Base-by-base conservation (phyloP, 2,888 invertebrate genomes). In the Antheraea yamamai region DNA sequence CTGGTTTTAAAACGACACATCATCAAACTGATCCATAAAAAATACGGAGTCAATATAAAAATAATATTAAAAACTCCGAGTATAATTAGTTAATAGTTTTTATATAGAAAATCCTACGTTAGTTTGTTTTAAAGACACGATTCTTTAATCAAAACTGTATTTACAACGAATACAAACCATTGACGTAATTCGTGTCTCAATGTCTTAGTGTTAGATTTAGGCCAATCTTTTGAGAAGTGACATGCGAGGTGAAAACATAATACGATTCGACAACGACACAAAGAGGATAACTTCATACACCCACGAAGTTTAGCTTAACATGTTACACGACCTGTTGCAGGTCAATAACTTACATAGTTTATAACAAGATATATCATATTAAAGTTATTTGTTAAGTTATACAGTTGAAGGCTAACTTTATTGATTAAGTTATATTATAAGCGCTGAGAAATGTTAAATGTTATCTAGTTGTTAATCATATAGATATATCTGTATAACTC, bases 311-410 rank as follows among this genome's bases (percentile, higher is more conserved):
- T 66, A 39, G 7, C 12, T 70, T 10, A 70, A 39, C 39, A 18
- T 68, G 35, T 68, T 16, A 68, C 20, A 39, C 64, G 64, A 39
- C 70, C 20, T 70, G 39, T 39, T 70, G 39, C 70, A 70, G 70
- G 70, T 70, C 70, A 70, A 70, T 70, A 39, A 70, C n/a, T 39
- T 39, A 35, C 18, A 39, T 39, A 70, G 39, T n/a, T 39, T 39
- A 68, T 20, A 68, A 68, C 68, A 39, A 30, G 2, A n/a, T 26
- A 64, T 26, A 64, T 64, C 26, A 64, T 26, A 64, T 64, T 26
- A 26, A 12, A 64, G 26, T 23, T 64, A 26, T 64, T 64, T 12
- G 26, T 14, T 23, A 64, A 64, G 30, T 66, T 66, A 66, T 61
- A 61, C n/a, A 10, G 61, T 16, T 16, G 16, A 66, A 66, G 64